Evolutionary conservation across 2,113 vertebrate genomes (phyloP).

Genomic region (Dipodomys stephensi): DNA sequence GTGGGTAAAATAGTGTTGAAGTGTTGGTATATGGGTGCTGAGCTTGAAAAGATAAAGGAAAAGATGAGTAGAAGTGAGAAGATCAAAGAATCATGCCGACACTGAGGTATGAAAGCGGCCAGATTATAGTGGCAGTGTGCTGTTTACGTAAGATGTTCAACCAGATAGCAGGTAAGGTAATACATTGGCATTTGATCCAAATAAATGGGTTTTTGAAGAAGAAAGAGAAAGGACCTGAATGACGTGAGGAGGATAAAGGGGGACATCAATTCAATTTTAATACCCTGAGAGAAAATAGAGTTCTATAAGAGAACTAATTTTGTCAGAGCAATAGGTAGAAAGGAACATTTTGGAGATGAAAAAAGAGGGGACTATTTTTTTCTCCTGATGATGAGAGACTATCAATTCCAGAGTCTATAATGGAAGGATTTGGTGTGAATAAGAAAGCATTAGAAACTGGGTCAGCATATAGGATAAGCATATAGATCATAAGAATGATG

Average conservation of each 20-base stretch:
- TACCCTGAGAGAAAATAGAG: background rate
- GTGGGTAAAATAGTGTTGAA: background rate
- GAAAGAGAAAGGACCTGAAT: background rate
- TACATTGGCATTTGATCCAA: background rate
- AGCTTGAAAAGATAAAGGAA: conserved; percentile 9
- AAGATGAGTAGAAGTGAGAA: background rate
- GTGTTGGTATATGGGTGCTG: background rate
- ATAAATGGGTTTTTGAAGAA: background rate
- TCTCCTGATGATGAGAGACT: background rate
- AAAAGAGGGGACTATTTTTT: background rate
- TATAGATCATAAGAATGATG: background rate
- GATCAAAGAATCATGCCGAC: background rate
- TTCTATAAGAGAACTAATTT: background rate
- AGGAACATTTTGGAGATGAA: conserved; percentile 27
- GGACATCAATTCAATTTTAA: background rate
- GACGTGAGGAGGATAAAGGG: background rate
- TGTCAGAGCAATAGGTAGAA: background rate
- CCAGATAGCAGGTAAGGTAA: background rate
- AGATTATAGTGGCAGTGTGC: background rate
- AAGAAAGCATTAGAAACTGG: background rate
- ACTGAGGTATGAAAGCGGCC: background rate
- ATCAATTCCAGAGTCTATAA: background rate
- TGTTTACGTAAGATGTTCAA: background rate
- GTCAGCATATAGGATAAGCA: background rate
- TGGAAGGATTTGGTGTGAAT: conserved; percentile 27